A percentile compares a stretch with the other conserved stretches of the same genome.
Evolutionary conservation across 2,797 vertebrate genomes (phyloP).

Genomic region (Pseudotriccus pelzelni): DNA sequence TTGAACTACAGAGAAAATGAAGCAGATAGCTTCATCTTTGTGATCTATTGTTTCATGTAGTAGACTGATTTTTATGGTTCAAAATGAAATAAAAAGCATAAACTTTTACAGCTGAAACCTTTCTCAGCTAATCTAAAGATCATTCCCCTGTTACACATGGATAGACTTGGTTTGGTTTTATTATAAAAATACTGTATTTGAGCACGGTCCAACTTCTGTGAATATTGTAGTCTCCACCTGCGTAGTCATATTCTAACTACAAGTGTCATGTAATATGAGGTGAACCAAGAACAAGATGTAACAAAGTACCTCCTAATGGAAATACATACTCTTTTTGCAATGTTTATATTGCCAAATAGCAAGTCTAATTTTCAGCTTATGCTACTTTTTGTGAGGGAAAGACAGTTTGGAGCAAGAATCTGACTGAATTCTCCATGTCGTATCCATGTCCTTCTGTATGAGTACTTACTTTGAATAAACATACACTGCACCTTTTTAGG

Average conservation of each 20-base stretch:
- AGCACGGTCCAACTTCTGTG: not conserved
- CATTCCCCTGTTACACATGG: not conserved
- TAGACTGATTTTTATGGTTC: not conserved
- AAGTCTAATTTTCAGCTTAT: not conserved
- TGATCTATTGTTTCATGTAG: not conserved
- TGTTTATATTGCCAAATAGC: not conserved
- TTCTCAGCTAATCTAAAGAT: not conserved
- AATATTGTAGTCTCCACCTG: not conserved
- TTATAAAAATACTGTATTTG: not conserved
- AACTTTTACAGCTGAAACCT: not conserved
- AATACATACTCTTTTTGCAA: not conserved
- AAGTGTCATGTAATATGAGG: not conserved
- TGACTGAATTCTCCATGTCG: not conserved
- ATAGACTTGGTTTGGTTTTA: not conserved
- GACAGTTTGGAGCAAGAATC: not conserved
- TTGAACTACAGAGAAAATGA: not conserved
- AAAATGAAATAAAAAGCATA: not conserved
- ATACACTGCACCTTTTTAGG: not conserved
- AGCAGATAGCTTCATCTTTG: not conserved
- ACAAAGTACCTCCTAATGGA: not conserved
- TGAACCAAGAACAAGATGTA: not conserved
- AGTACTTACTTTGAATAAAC: conserved; percentile 59
- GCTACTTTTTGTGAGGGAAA: not conserved
- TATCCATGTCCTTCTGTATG: not conserved
- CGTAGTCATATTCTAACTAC: not conserved